These are phyloP conservation scores for Panthera leo DNA, from an alignment of 2,113 vertebrate species.

Conservation along the genomic window DNA sequence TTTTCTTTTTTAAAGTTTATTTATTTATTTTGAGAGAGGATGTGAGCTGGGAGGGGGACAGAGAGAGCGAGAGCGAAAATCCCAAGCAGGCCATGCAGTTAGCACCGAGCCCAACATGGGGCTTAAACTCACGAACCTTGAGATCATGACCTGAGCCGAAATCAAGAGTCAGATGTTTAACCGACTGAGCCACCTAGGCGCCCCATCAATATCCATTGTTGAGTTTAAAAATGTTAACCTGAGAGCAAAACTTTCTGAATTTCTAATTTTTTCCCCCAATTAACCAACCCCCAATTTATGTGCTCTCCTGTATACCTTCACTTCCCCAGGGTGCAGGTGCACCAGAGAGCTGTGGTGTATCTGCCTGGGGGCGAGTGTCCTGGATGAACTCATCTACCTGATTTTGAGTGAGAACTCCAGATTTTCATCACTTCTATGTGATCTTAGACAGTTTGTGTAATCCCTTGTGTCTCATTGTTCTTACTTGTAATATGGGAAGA, in stretches of 20 bases:
- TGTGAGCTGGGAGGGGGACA: too few relatives aligned
- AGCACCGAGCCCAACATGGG: too few relatives aligned
- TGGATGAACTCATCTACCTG: background rate
- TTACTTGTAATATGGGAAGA: background rate
- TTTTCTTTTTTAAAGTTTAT: too few relatives aligned
- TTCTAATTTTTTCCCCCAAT: background rate
- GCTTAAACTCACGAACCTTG: too few relatives aligned
- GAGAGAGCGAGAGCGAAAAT: too few relatives aligned
- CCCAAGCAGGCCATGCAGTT: too few relatives aligned
- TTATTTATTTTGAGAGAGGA: too few relatives aligned
- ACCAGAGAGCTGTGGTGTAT: background rate
- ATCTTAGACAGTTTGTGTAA: background rate
- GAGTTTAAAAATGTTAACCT: background rate
- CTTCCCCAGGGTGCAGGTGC: background rate
- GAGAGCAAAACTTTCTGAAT: background rate
- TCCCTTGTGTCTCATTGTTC: background rate
- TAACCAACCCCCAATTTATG: background rate
- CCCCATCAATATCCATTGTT: background rate
- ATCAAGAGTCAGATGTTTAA: too few relatives aligned
- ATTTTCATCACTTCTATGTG: background rate
- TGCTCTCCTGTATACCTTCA: background rate
- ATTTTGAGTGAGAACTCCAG: background rate
- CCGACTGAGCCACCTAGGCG: too few relatives aligned
- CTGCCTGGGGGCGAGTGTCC: background rate
- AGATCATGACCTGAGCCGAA: too few relatives aligned